Base-by-base conservation (phyloP, 2,888 invertebrate species). In the Caenorhabditis parvicauda region DNA sequence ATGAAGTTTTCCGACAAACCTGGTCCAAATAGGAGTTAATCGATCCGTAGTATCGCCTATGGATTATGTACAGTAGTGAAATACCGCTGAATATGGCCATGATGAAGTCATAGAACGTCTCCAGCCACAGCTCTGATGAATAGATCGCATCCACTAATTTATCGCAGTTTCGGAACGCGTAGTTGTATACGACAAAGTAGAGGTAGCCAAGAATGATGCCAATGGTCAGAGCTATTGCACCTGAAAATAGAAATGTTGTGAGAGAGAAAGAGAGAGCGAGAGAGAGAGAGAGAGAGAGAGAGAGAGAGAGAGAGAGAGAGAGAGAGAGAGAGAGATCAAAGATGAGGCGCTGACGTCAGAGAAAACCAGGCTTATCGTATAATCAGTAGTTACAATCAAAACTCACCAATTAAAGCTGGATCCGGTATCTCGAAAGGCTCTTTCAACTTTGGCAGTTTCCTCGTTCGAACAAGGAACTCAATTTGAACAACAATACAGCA, bases 171-270 rank as follows among this genome's bases (percentile, higher is more conserved):
- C 59, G 47, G 48, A 70, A 75, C 3, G 75, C 69, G 41, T 74
- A 75, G 45, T 77, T 72, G 64, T 72, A 76, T 1, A 76, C 61
- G 39, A 79, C 71, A 50, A 77, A 76, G 54, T 79, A 79, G 24
- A 77, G 67, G 51, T 79, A 79, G 22, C 79, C 79, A 19, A 79
- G 55, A 24, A 68, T 67, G 41, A 79, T 79, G n/a, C 79, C 79
- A 6, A 76, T 63, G 2, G 79, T 79, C 47, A 79, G 52, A 7
- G 68, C 74, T 22, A 79, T 64, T 1, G 77, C 76, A 9, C 71
- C 69, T 64, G 39, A 14, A 43, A 41, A 9, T 32, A 9, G n/a
- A 32, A 32, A 32, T 12, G n/a, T 32, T 12, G 9, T 12, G 35
- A 12, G 9, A 32, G n/a, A n/a, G n/a, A n/a, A n/a, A n/a, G n/a